Conservation (phyloP, 2,888 invertebrate species). For the Capitulum mitella region DNA sequence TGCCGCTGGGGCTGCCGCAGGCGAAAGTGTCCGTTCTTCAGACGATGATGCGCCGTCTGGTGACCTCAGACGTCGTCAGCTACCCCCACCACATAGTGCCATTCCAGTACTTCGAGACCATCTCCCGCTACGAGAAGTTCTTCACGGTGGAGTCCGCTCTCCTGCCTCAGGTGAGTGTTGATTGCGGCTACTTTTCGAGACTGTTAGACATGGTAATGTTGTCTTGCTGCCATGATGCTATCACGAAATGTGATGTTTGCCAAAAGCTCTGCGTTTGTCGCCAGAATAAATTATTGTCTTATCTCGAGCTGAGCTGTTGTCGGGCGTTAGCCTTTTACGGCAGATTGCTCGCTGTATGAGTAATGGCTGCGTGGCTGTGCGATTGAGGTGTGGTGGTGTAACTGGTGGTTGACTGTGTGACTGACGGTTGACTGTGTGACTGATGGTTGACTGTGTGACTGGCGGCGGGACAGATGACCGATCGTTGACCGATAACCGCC, state of each 20-base stretch:
- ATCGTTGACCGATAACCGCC: no score
- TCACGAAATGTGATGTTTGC: no score
- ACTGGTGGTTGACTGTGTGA: no score
- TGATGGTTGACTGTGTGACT: neutral
- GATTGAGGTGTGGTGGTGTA: no score
- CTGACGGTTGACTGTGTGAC: neutral
- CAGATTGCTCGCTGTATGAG: no score
- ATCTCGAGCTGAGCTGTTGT: no score
- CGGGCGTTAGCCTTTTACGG: conserved; percentile 35
- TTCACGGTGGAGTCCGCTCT: conserved; percentile 43
- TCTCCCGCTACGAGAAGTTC: conserved; percentile 51
- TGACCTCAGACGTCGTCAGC: conserved; percentile 46
- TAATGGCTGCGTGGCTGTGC: no score
- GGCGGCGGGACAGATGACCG: neutral
- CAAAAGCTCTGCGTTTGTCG: no score
- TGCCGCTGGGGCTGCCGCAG: conserved; percentile 30
- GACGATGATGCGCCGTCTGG: conserved; percentile 47
- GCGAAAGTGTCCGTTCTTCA: conserved; percentile 44
- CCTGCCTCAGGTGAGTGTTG: conserved; percentile 45
- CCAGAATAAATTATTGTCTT: no score
- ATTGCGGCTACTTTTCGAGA: no score
- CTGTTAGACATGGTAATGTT: no score
- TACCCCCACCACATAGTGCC: conserved; percentile 47
- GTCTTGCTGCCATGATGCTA: no score
- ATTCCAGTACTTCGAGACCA: conserved; percentile 48